Base-by-base conservation (phyloP, 2,888 invertebrate genomes). In the Danaus chrysippus region DNA sequence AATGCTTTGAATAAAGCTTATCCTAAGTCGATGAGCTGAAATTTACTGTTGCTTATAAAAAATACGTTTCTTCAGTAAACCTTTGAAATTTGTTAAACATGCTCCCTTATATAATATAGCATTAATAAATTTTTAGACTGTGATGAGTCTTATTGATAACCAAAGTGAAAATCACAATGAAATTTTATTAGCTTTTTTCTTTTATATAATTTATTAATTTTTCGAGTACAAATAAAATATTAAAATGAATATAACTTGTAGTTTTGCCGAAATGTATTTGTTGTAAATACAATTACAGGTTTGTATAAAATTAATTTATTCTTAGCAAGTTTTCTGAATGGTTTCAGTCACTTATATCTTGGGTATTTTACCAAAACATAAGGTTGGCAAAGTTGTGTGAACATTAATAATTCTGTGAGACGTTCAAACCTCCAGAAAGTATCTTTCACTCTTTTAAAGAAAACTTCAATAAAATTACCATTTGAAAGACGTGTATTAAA, bases 381-480 rank as follows among this genome's bases (percentile, higher is more conserved):
- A 66, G 57, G 66, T 63, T 57, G 5, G 44, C 55, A 76, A 83
- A 85, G 77, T 84, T 84, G 77, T 76, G 73, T 70, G 73, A 73
- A 82, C 84, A 87, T 86, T 87, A 86, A 87, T 87, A 87, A 85
- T 87, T 82, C 84, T 76, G 77, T 71, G 79, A 76, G 76, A 81
- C 81, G 76, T 76, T 78, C 79, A 76, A 78, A 78, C 73, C 77
- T 75, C 76, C 81, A 81, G 83, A 86, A 87, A 87, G 86, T 86
- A 87, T 86, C 86, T 87, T 86, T 86, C 80, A 83, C 83, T 86
- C 86, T 85, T n/a, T n/a, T n/a, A n/a, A n/a, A n/a, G n/a, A n/a
- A n/a, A n/a, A n/a, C n/a, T n/a, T n/a, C n/a, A n/a, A 87, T 87
- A 83, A 84, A 86, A 87, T 88, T 88, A 86, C 83, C 87, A 87